Conservation (phyloP, 2,797 vertebrate genomes). For the Semaprochilodus insignis region DNA sequence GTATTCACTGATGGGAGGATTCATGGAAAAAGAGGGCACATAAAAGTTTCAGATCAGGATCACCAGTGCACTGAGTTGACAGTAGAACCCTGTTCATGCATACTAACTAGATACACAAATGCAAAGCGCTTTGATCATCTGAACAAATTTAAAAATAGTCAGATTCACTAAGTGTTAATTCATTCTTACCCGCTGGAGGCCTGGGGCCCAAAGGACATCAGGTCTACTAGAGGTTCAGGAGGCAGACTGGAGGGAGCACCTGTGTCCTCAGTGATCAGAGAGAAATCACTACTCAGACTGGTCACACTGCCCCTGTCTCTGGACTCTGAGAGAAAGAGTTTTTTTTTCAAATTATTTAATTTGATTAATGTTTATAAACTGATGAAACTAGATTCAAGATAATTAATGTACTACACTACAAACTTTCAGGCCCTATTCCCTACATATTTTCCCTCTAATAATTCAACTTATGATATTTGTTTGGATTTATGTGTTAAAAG, state of each 20-base stretch:
- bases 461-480: too few relatives aligned
- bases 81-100: too few relatives aligned
- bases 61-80: too few relatives aligned
- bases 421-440: too few relatives aligned
- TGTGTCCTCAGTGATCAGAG: conserved; percentile 90
- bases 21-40: too few relatives aligned
- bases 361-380: too few relatives aligned
- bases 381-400: too few relatives aligned
- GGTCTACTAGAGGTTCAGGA: conserved; percentile 83
- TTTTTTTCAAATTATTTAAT: neutral
- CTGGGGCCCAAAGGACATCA: conserved; percentile 80
- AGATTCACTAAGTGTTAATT: neutral
- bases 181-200: conserved; percentile 72
- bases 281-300: conserved; percentile 95
- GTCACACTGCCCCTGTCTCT: conserved; percentile 92
- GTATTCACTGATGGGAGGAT: too few relatives aligned
- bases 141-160: neutral
- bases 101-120: neutral
- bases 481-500: too few relatives aligned
- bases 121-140: neutral
- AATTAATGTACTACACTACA: too few relatives aligned
- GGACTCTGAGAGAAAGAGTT: conserved; percentile 76
- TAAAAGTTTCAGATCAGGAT: too few relatives aligned
- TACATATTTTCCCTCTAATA: too few relatives aligned
- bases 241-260: conserved; percentile 82